phyloP scores from a whole-genome alignment of 2,113 vertebrate species.

The Sporophila hypoxantha region DNA sequence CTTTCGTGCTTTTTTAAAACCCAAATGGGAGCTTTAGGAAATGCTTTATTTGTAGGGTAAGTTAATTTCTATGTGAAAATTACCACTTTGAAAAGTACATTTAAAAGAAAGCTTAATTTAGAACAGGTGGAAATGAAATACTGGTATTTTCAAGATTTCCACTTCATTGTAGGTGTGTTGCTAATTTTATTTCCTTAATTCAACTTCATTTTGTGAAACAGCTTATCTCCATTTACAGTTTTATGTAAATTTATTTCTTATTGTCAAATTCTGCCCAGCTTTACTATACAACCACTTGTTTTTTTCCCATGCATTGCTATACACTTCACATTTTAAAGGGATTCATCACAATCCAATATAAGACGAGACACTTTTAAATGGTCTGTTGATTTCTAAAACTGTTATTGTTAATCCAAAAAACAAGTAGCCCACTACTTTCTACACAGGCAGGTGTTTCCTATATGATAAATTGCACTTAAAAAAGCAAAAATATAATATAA shows the following conservation, averaged over 20 bases:
- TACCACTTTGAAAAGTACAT: neutral
- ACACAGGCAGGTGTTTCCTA: neutral
- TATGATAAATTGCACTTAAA: neutral
- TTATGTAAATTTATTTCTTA: neutral
- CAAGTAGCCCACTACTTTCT: neutral
- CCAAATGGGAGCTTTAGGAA: neutral
- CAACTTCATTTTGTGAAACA: neutral
- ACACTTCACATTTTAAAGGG: neutral
- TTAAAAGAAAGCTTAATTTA: constrained; percentile 4
- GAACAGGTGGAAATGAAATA: constrained; percentile 5
- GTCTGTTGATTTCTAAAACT: neutral
- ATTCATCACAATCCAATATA: neutral
- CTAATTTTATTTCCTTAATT: constrained; percentile 24
- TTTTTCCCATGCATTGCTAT: neutral
- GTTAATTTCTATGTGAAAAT: neutral
- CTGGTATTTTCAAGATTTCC: neutral
- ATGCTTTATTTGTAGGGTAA: neutral
- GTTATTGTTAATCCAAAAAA: neutral
- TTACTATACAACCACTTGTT: neutral
- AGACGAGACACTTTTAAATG: neutral
- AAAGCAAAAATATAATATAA: neutral
- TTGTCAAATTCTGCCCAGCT: neutral
- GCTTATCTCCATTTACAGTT: constrained; percentile 20
- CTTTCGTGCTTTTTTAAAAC: neutral
- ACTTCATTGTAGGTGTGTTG: neutral